A percentile compares a stretch with the other conserved stretches of the same genome.
These are phyloP conservation scores for Calycopis cecrops DNA, from an alignment of 1,140 invertebrate species.

Conservation along the genomic window DNA sequence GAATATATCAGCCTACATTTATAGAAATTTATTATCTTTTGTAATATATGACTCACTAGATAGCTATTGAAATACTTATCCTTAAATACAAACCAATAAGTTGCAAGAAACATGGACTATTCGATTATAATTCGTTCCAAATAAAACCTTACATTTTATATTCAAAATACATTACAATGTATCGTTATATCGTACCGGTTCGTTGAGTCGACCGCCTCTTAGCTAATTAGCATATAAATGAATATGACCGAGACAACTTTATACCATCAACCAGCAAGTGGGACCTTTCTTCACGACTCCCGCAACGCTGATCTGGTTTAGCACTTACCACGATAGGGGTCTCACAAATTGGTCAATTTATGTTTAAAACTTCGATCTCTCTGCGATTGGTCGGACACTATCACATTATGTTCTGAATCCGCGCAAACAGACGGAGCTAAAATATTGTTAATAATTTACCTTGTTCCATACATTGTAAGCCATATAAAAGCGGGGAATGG, in stretches of 20 bases:
- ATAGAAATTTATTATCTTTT: no score
- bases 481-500: slow-evolving; percentile 4
- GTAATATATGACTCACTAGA: no score
- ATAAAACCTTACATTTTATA: neutral
- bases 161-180: slow-evolving; percentile 9
- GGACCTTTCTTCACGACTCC: slow-evolving; percentile 28
- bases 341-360: slow-evolving; percentile 30
- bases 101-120: no score
- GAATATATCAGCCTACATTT: no score
- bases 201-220: slow-evolving; percentile 44
- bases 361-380: slow-evolving; percentile 4
- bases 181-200: slow-evolving; percentile 44
- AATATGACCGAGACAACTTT: slow-evolving; percentile 63
- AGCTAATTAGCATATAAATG: slow-evolving; percentile 70
- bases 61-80: no score
- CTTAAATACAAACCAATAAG: no score
- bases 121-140: neutral
- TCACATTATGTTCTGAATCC: neutral
- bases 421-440: neutral
- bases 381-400: neutral
- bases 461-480: slow-evolving; percentile 8
- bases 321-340: neutral
- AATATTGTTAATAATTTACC: slow-evolving; percentile 2
- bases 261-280: slow-evolving; percentile 43
- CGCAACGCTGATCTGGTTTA: neutral